Conservation (phyloP, 2,888 invertebrate species). For the Noctua fimbriata region DNA sequence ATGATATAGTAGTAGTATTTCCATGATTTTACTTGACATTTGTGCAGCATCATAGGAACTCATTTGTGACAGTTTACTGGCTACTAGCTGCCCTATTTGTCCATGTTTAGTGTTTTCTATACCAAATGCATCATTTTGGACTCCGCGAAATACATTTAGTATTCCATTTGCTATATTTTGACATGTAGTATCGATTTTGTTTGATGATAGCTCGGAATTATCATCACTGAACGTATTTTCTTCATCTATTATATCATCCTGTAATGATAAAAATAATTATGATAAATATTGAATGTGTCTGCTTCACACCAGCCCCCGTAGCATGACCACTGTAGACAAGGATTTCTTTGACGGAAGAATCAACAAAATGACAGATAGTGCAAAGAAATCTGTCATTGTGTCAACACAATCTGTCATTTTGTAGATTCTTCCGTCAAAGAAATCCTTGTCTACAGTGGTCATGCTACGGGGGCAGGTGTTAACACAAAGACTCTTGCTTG, state of each 20-base stretch:
- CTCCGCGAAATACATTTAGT: conserved; percentile 77
- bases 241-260: conserved; percentile 65
- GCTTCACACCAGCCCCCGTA: no score
- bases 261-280: conserved; percentile 51
- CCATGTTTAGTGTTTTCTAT: conserved; percentile 78
- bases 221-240: conserved; percentile 71
- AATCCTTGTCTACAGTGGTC: no score
- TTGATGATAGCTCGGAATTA: conserved; percentile 60
- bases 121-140: conserved; percentile 82
- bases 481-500: not conserved
- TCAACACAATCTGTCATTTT: no score
- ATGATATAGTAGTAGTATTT: conserved; percentile 82
- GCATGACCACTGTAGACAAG: no score
- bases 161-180: conserved; percentile 78
- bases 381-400: no score
- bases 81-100: conserved; percentile 77
- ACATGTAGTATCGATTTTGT: conserved; percentile 72
- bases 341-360: no score
- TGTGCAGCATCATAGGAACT: conserved; percentile 81
- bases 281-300: not conserved
- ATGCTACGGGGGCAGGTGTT: no score
- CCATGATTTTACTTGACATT: conserved; percentile 79
- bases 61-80: conserved; percentile 79
- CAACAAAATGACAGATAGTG: no score
- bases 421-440: no score